Conservation (phyloP, 2,113 vertebrate genomes). For the Pardalotus punctatus region DNA sequence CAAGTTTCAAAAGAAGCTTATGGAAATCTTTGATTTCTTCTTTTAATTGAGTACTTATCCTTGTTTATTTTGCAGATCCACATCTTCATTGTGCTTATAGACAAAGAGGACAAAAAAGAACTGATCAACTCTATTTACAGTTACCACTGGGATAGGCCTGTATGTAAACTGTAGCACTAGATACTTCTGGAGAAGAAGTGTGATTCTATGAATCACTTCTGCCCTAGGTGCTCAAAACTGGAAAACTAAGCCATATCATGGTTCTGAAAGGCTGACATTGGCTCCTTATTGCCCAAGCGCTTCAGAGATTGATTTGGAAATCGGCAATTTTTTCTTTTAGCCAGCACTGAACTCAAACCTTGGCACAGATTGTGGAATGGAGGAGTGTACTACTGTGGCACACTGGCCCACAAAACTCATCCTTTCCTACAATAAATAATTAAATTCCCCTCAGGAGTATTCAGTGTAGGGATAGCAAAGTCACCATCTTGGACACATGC, state of each 20-base stretch:
- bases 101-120: neutral
- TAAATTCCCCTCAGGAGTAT: neutral
- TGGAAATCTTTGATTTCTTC: neutral
- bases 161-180: neutral
- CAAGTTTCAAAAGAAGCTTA: neutral
- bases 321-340: neutral
- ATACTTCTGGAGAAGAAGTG: neutral
- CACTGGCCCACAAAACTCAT: neutral
- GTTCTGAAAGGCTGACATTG: neutral
- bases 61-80: neutral
- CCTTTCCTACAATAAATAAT: neutral
- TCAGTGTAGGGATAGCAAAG: neutral
- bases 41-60: neutral
- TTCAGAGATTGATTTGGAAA: neutral
- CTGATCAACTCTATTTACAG: fast-evolving
- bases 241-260: neutral
- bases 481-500: neutral
- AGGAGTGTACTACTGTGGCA: neutral
- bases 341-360: neutral
- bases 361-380: neutral
- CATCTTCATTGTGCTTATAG: neutral
- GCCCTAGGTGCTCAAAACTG: neutral
- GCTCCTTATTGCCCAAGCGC: neutral
- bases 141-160: neutral
- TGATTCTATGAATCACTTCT: neutral